phyloP scores from a whole-genome alignment of 2,797 vertebrate genomes.

The Eulemur mongoz region DNA sequence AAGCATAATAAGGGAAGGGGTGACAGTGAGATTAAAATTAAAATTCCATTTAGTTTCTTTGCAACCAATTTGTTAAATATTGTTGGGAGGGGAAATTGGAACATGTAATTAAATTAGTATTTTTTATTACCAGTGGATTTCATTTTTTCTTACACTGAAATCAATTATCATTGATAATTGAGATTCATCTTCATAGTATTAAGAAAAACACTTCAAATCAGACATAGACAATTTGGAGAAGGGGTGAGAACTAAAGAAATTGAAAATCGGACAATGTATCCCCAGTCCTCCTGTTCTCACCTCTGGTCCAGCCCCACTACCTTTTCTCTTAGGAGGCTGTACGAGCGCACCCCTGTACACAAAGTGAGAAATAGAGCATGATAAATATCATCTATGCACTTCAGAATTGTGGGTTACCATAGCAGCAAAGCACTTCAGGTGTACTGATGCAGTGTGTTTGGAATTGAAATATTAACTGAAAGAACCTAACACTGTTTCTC shows the following conservation, averaged over 20 bases:
- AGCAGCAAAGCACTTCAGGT: conserved; percentile 43
- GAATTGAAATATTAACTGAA: conserved; percentile 62
- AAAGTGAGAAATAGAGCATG: not conserved
- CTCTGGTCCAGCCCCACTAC: not conserved
- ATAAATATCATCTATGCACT: conserved; percentile 5
- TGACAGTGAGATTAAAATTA: not conserved
- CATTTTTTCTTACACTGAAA: conserved; percentile 53
- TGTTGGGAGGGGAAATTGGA: conserved; percentile 46
- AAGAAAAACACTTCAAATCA: conserved; percentile 43
- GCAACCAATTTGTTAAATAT: conserved; percentile 45
- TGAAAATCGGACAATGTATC: not conserved
- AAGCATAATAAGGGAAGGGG: not conserved
- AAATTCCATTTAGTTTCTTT: conserved; percentile 36
- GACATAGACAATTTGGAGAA: not conserved
- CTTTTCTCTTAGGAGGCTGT: not conserved
- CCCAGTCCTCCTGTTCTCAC: not conserved
- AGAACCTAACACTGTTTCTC: conserved; percentile 40
- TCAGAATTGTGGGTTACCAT: conserved; percentile 52
- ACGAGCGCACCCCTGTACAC: not conserved
- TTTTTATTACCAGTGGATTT: conserved; percentile 64
- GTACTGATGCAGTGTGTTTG: not conserved
- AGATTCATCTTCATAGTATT: conserved; percentile 49
- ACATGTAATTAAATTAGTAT: conserved; percentile 56
- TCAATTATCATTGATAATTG: conserved; percentile 60
- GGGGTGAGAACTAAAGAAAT: not conserved